phyloP scores from a whole-genome alignment of 2,113 vertebrate genomes.

The Corapipo altera region DNA sequence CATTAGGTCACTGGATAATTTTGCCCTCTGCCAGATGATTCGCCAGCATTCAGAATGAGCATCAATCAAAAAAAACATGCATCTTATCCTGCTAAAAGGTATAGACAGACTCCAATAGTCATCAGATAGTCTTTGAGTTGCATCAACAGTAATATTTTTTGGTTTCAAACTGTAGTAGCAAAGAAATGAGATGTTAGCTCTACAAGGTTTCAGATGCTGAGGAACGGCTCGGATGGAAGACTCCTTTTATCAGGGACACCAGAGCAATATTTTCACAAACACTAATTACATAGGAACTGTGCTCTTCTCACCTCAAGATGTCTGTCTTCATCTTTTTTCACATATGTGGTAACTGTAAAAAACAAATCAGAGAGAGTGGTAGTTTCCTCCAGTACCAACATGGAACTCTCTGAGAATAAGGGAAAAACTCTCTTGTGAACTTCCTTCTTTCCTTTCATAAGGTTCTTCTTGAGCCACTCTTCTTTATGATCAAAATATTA shows the following conservation, averaged over 20 bases:
- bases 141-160: not conserved
- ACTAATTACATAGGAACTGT: not conserved
- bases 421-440: not conserved
- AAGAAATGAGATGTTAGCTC: not conserved
- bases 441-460: not conserved
- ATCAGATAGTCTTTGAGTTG: not conserved
- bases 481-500: not conserved
- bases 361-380: not conserved
- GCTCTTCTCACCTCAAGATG: not conserved
- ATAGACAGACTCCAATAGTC: not conserved
- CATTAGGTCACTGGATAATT: constrained; percentile 54
- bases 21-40: constrained; percentile 22
- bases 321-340: not conserved
- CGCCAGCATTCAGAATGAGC: not conserved
- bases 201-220: not conserved
- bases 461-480: not conserved
- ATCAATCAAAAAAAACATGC: not conserved
- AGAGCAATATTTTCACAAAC: not conserved
- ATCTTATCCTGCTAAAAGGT: not conserved
- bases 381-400: not conserved
- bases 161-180: not conserved
- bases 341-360: not conserved
- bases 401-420: not conserved
- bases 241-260: not conserved
- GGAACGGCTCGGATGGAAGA: not conserved